Conservation (phyloP, 2,888 invertebrate species). For the Junonia oenone region DNA sequence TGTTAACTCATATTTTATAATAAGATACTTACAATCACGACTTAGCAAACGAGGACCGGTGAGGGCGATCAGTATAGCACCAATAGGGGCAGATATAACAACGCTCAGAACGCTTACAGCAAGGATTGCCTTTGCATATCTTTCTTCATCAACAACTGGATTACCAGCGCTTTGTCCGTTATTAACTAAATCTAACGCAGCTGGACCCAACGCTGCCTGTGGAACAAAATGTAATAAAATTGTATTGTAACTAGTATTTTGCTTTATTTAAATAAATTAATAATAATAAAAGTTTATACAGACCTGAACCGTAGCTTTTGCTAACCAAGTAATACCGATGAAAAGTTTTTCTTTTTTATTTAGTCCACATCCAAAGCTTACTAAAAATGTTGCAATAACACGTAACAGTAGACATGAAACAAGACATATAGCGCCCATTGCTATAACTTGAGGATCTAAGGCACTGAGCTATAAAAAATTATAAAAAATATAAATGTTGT, state of each 20-base stretch:
- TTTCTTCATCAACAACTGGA: conserved; percentile 53
- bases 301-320: conserved; percentile 95
- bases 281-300: conserved; percentile 8
- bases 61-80: conserved; percentile 84
- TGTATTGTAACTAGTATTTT: not conserved
- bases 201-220: conserved; percentile 86
- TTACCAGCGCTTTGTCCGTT: conserved; percentile 59
- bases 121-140: conserved; percentile 81
- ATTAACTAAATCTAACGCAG: conserved; percentile 78
- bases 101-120: conserved; percentile 86
- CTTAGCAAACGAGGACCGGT: conserved; percentile 81
- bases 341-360: conserved; percentile 90
- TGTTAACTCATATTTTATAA: too few relatives aligned
- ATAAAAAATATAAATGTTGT: not conserved
- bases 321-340: conserved; percentile 90
- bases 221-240: not conserved
- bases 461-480: conserved; percentile 61
- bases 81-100: conserved; percentile 85
- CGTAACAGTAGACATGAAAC: conserved; percentile 80
- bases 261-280: not conserved
- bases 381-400: conserved; percentile 79
- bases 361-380: conserved; percentile 84
- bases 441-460: conserved; percentile 81
- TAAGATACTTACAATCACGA: conserved; percentile 39
- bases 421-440: conserved; percentile 82